phyloP scores from a whole-genome alignment of 2,888 invertebrate species.

The Meta bourneti region DNA sequence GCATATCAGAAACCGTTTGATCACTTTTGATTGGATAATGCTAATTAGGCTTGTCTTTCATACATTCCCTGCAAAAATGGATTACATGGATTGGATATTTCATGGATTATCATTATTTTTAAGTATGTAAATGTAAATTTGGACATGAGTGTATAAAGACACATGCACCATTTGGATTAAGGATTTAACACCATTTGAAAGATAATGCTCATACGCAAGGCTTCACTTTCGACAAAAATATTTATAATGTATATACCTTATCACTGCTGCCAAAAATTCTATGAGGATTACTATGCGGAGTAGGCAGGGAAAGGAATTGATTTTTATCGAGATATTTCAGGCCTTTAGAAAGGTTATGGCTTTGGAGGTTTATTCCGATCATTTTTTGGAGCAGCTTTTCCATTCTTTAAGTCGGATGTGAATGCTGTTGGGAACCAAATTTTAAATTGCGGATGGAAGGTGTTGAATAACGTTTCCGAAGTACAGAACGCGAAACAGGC shows the following conservation, averaged over 20 bases:
- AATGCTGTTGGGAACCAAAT: constrained; percentile 54
- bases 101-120: too few species aligned
- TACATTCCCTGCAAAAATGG: too few species aligned
- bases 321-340: constrained; percentile 33
- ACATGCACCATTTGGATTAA: too few species aligned
- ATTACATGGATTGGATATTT: too few species aligned
- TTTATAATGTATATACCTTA: constrained; percentile 41
- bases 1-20: too few species aligned
- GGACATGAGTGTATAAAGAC: too few species aligned
- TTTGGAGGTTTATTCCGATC: constrained; percentile 40
- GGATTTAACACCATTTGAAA: too few species aligned
- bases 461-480: constrained; percentile 14
- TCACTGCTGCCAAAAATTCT: constrained; percentile 19
- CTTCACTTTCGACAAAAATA: background rate
- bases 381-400: constrained; percentile 35
- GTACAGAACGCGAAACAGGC: background rate
- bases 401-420: constrained; percentile 49
- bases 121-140: too few species aligned
- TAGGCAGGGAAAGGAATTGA: constrained; percentile 44
- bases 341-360: constrained; percentile 34
- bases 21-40: too few species aligned
- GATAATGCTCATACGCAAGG: too few species aligned
- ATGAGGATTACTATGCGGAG: constrained; percentile 27
- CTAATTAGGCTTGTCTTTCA: too few species aligned
- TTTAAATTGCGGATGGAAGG: constrained; percentile 28